These are phyloP conservation scores for Anarsia innoxiella DNA, from an alignment of 2,888 invertebrate species.

Conservation along the genomic window DNA sequence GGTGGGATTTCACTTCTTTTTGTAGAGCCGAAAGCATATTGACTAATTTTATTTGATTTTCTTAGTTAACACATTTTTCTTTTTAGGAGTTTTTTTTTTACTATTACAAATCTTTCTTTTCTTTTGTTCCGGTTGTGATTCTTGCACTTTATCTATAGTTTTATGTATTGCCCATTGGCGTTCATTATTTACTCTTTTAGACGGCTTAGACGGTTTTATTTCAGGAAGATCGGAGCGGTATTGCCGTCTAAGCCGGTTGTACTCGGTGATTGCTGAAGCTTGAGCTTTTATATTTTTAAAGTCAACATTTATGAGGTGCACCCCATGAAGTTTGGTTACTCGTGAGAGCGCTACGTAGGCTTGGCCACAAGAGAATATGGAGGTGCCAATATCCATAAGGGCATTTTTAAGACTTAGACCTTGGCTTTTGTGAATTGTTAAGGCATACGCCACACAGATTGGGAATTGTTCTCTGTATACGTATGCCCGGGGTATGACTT, in stretches of 20 bases:
- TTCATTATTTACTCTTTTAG: conserved; percentile 15
- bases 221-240: conserved; percentile 14
- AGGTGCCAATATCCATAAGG: conserved; percentile 17
- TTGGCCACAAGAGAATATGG: conserved; percentile 18
- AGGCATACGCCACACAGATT: conserved; percentile 21
- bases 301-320: conserved; percentile 13
- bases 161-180: conserved; percentile 14
- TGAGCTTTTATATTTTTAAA: conserved; percentile 10
- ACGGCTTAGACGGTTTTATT: conserved; percentile 12
- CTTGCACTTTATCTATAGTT: conserved; percentile 12
- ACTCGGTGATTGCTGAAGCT: conserved; percentile 10
- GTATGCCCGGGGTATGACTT: conserved; percentile 18
- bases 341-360: conserved; percentile 16
- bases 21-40: too few species aligned
- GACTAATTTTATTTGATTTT: too few species aligned
- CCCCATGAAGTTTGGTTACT: conserved; percentile 11
- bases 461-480: conserved; percentile 20
- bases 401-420: conserved; percentile 19
- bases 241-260: conserved; percentile 9
- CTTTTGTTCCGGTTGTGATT: conserved; percentile 9
- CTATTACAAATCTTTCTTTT: too few species aligned
- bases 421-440: conserved; percentile 15
- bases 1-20: too few species aligned
- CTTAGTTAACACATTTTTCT: too few species aligned
- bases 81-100: too few species aligned